These are phyloP conservation scores for Hozukius guyotensis DNA, from an alignment of 2,797 vertebrate genomes.

Conservation along the genomic window DNA sequence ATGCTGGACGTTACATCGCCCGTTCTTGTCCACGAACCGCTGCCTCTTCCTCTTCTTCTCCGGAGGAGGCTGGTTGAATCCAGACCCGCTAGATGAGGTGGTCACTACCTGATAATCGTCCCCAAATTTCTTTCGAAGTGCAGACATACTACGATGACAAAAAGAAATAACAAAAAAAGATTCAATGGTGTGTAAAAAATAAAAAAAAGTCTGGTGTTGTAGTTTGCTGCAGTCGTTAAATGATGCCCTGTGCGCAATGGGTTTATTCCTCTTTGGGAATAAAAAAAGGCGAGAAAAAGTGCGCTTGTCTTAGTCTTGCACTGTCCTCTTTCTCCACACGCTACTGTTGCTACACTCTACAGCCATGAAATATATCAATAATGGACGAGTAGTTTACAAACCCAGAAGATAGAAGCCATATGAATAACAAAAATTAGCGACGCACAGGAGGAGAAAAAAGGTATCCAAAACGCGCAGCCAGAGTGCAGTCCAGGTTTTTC, in stretches of 20 bases:
- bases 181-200: constrained; percentile 11
- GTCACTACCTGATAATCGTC: constrained; percentile 99
- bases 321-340: constrained; percentile 69
- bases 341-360: constrained; percentile 59
- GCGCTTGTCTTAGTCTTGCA: constrained; percentile 70
- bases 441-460: constrained; percentile 42
- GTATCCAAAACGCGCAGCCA: constrained; percentile 71
- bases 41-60: constrained; percentile 93
- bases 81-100: constrained; percentile 95
- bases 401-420: constrained; percentile 62
- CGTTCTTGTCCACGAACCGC: constrained; percentile 99
- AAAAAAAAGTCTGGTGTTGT: constrained; percentile 54
- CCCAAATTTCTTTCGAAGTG: constrained; percentile 98
- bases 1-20: constrained; percentile 97
- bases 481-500: constrained; percentile 66
- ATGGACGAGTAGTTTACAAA: constrained; percentile 34
- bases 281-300: constrained; percentile 72
- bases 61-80: constrained; percentile 88
- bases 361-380: constrained; percentile 72
- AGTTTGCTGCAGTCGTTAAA: constrained; percentile 63
- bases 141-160: constrained; percentile 94
- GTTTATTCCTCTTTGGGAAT: constrained; percentile 43
- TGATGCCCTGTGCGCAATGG: constrained; percentile 66
- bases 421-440: constrained; percentile 20
- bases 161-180: constrained; percentile 61